Evolutionary conservation across 2,888 invertebrate species (phyloP).

Genomic region (Epinotia bilunana): DNA sequence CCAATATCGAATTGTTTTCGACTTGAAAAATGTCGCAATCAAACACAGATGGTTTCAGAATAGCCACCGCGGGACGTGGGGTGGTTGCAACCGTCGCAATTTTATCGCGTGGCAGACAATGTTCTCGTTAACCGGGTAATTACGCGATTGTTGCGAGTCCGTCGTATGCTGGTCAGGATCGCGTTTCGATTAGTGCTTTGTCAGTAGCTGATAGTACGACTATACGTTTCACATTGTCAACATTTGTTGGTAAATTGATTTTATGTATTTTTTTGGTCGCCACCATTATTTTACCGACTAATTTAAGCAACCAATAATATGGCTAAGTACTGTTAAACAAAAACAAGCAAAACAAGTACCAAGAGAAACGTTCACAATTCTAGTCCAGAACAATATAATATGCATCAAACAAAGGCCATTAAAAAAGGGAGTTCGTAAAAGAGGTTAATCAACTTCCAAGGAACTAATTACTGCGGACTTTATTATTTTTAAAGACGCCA

Average conservation of each 20-base stretch:
- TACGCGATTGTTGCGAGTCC: background rate
- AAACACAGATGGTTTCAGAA: constrained; percentile 10
- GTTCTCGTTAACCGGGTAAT: constrained; percentile 8
- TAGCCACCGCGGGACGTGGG: constrained; percentile 1
- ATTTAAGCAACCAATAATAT: background rate
- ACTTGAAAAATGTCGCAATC: background rate
- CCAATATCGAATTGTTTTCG: background rate
- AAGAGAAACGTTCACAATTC: constrained; percentile 1
- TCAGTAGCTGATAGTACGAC: background rate
- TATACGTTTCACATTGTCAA: background rate
- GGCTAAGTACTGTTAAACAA: background rate
- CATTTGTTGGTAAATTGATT: too few relatives aligned
- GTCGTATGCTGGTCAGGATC: constrained; percentile 9
- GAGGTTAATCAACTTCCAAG: constrained; percentile 34
- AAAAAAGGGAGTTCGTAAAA: constrained; percentile 23
- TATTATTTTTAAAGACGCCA: constrained; percentile 36
- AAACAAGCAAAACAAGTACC: background rate
- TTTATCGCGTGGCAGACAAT: constrained; percentile 11
- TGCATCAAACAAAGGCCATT: constrained; percentile 28
- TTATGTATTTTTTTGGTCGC: too few relatives aligned
- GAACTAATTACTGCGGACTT: constrained; percentile 35
- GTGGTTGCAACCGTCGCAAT: constrained; percentile 12
- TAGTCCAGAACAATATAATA: constrained; percentile 15
- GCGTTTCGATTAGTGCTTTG: constrained; percentile 1
- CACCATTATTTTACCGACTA: background rate